A percentile compares a stretch with the other conserved stretches of the same genome.
Conservation (phyloP, 2,888 invertebrate genomes). For the Xestia sexstrigata region DNA sequence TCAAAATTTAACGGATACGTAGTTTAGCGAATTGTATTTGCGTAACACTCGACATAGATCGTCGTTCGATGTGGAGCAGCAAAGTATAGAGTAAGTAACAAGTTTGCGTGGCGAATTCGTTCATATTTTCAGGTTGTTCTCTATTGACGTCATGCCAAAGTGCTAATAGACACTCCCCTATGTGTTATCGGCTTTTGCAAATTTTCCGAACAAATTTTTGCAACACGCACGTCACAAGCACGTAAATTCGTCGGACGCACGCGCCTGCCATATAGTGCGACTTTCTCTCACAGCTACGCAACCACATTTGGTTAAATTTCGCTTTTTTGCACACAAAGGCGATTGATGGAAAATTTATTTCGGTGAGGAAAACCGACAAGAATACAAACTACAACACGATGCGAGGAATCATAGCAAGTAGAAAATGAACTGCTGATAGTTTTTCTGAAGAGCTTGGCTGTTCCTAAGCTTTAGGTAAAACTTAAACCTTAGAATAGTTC, state of each 20-base stretch:
- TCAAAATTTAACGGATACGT: constrained; percentile 68
- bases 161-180: constrained; percentile 69
- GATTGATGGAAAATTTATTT: constrained; percentile 59
- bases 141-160: constrained; percentile 56
- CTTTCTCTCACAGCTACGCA: constrained; percentile 82
- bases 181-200: constrained; percentile 67
- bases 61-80: constrained; percentile 38
- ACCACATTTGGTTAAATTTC: constrained; percentile 81
- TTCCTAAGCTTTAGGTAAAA: constrained; percentile 53
- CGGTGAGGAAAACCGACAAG: constrained; percentile 32
- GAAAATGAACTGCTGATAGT: constrained; percentile 14
- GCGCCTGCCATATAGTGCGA: constrained; percentile 75
- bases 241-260: constrained; percentile 77
- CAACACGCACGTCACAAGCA: constrained; percentile 78
- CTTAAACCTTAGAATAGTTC: constrained; percentile 57
- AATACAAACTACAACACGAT: constrained; percentile 52
- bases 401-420: constrained; percentile 41
- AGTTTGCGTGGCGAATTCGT: constrained; percentile 52
- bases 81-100: constrained; percentile 40
- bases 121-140: constrained; percentile 57
- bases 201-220: constrained; percentile 76
- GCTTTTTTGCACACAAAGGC: constrained; percentile 78
- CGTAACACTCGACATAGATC: constrained; percentile 66
- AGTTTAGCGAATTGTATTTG: constrained; percentile 65
- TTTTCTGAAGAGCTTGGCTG: constrained; percentile 1